Percentiles rank a stretch among this genome's conserved stretches.
phyloP scores from a whole-genome alignment of 1,140 invertebrate species.

The Calliopsis andreniformis region DNA sequence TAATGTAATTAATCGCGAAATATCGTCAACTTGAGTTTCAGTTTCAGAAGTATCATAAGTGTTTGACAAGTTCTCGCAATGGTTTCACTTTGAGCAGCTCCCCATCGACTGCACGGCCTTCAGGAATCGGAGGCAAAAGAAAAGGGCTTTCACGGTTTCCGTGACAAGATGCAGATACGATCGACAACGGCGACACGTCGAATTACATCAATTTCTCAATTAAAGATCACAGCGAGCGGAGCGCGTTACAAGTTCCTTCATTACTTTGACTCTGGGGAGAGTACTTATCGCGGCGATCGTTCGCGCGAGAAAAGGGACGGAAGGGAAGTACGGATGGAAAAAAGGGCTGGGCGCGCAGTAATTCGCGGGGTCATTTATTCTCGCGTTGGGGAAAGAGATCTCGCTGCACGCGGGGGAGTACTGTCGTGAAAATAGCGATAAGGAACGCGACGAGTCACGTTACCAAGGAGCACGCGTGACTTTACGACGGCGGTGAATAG shows the following conservation, averaged over 20 bases:
- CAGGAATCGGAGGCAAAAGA: no score
- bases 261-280: slow-evolving; percentile 17
- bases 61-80: no score
- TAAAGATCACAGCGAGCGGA: not conserved
- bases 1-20: no score
- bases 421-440: slow-evolving; percentile 20
- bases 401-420: not conserved
- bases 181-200: not conserved
- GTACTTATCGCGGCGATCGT: slow-evolving; percentile 21
- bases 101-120: no score
- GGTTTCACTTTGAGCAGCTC: no score
- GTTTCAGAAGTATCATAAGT: no score
- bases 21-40: no score
- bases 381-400: slow-evolving; percentile 27
- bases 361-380: slow-evolving; percentile 38
- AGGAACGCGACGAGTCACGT: slow-evolving; percentile 27
- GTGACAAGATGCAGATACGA: not conserved
- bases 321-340: not conserved
- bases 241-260: slow-evolving; percentile 1
- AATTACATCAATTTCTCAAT: slow-evolving; percentile 20
- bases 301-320: not conserved
- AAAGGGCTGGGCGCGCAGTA: not conserved
- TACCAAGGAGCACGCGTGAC: not conserved
- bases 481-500: not conserved
- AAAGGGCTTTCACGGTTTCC: not conserved